Base-by-base conservation (phyloP, 2,888 invertebrate species). In the Tenthredo notha region DNA sequence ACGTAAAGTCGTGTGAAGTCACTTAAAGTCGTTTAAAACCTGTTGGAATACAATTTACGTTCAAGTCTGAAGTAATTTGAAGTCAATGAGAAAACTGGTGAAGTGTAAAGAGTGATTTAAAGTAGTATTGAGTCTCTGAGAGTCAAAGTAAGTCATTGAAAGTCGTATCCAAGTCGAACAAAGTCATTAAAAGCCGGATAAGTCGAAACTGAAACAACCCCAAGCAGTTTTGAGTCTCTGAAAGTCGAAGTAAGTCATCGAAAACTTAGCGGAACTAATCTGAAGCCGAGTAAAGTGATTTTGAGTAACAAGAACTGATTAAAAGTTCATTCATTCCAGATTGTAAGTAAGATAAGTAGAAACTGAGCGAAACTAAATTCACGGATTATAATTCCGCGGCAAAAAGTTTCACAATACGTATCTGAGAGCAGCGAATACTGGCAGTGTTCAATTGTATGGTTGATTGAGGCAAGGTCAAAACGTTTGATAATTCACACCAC, bases 381-480 rank as follows among this genome's bases (percentile, higher is more conserved):
- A 54, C 54, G 54, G 54, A 54, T 54, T 54, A 10, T 54, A 54
- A 67, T 33, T 29, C 18, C 15, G 67, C 5, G 33, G 29, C 29
- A 67, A 67, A 67, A 67, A 67, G 33, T 61, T 25, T 2, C 61
- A 25, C 61, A 12, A 25, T 25, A 61, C 25, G n/a, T 61, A 25
- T 29, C 33, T 3, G 3, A 43, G 18, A 74, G n/a, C 43, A n/a
- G 72, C 72, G 18, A 74, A n/a, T 10, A 25, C n/a, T 43, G 72
- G 3, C 72, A 10, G 72, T 43, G 21, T 74, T 74, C 72, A 74
- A 74, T 74, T 74, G 72, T 43, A 43, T 21, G n/a, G 40, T 43
- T 74, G 72, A 80, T 80, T 80, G 80, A 80, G 80, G 58, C 80
- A 37, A 80, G 80, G 80, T 80, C 80, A 37, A 61, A 80, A 80